Evolutionary conservation across 2,113 vertebrate genomes (phyloP).

Genomic region (Phrynosoma platyrhinos): DNA sequence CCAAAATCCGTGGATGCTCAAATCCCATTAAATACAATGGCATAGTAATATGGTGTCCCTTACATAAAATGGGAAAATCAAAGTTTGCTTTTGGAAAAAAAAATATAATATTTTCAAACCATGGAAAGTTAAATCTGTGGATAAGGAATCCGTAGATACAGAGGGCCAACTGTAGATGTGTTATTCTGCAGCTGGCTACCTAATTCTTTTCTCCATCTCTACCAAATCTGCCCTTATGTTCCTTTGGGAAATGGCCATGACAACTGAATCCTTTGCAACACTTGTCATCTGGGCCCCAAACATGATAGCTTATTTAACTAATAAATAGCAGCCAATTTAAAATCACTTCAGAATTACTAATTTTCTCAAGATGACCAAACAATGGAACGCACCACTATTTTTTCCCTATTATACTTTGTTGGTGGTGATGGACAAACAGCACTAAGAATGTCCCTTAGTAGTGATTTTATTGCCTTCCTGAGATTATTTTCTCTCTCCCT

Average conservation of each 20-base stretch:
- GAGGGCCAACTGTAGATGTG: too few relatives aligned
- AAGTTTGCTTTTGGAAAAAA: too few relatives aligned
- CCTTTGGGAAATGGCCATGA: background rate
- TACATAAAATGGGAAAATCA: too few relatives aligned
- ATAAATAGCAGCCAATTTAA: background rate
- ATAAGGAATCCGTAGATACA: too few relatives aligned
- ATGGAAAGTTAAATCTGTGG: too few relatives aligned
- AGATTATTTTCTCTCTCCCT: background rate
- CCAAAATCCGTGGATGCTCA: too few relatives aligned
- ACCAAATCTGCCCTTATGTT: too few relatives aligned
- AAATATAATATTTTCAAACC: too few relatives aligned
- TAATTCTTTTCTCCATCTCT: too few relatives aligned
- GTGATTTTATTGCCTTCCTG: background rate
- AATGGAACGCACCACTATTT: background rate
- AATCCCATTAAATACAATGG: too few relatives aligned
- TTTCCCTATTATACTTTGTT: background rate
- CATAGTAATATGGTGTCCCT: too few relatives aligned
- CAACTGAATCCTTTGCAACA: background rate
- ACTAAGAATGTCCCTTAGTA: background rate
- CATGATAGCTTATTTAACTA: background rate
- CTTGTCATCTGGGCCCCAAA: background rate
- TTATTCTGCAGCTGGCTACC: too few relatives aligned
- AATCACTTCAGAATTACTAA: conserved; percentile 39
- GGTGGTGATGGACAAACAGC: background rate
- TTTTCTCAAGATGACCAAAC: background rate